Conservation (phyloP, 2,888 invertebrate genomes). For the Nudaria mundana region DNA sequence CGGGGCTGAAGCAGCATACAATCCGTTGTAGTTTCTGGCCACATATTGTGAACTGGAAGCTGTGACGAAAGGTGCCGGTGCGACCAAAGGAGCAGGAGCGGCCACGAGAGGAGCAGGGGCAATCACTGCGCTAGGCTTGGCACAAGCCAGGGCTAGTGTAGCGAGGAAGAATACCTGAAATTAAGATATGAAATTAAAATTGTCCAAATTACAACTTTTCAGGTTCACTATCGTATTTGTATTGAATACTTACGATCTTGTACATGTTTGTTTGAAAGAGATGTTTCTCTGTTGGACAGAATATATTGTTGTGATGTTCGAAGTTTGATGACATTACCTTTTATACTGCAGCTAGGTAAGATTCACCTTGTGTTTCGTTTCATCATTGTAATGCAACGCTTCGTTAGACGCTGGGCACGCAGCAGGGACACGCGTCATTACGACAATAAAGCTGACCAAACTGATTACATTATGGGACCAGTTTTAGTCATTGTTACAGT, state of each 20-base stretch:
- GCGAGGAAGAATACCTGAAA: slow-evolving; percentile 64
- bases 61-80: slow-evolving; percentile 81
- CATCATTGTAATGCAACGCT: slow-evolving; percentile 58
- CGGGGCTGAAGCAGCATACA: slow-evolving; percentile 72
- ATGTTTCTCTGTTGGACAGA: slow-evolving; percentile 53
- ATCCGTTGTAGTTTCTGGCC: slow-evolving; percentile 81
- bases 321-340: slow-evolving; percentile 64
- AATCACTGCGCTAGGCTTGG: slow-evolving; percentile 36
- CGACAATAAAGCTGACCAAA: slow-evolving; percentile 50
- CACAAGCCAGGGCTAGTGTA: slow-evolving; percentile 64
- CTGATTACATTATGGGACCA: slow-evolving; percentile 46
- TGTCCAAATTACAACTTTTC: background rate
- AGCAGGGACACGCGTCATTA: slow-evolving; percentile 62
- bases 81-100: slow-evolving; percentile 61
- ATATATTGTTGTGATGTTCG: slow-evolving; percentile 61
- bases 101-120: slow-evolving; percentile 55
- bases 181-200: background rate
- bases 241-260: slow-evolving; percentile 55
- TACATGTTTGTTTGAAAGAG: slow-evolving; percentile 58
- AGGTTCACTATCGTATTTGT: background rate
- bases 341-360: slow-evolving; percentile 65
- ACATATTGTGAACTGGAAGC: slow-evolving; percentile 84
- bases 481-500: slow-evolving; percentile 36
- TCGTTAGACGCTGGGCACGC: slow-evolving; percentile 66
- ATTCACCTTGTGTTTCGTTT: slow-evolving; percentile 75